Evolutionary conservation across 2,797 vertebrate genomes (phyloP).

Genomic region (Betta splendens): DNA sequence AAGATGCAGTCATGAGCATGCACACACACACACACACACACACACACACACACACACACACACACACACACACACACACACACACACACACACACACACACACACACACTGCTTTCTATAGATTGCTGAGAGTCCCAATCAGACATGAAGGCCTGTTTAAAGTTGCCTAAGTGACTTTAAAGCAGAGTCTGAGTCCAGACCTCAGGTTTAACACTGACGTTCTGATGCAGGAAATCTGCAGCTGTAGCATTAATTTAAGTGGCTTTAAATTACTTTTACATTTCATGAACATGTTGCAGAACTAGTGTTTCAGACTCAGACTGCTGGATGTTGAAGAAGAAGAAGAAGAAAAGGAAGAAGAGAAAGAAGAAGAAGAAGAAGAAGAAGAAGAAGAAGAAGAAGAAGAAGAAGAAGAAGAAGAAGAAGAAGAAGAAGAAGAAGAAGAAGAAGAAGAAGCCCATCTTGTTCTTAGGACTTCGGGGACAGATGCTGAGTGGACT

Average conservation of each 20-base stretch:
- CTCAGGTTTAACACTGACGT: slow-evolving; percentile 13
- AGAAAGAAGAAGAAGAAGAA: too few species aligned
- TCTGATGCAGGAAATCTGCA: slow-evolving; percentile 26
- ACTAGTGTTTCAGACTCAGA: too few species aligned
- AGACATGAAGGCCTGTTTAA: slow-evolving; percentile 84
- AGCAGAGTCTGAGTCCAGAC: slow-evolving; percentile 53
- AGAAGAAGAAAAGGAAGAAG: too few species aligned
- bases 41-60: slow-evolving; percentile 28
- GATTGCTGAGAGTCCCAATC: slow-evolving; percentile 84
- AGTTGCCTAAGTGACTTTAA: slow-evolving; percentile 75
- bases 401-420: too few species aligned
- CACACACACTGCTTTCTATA: slow-evolving; percentile 75
- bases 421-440: too few species aligned
- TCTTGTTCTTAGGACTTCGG: slow-evolving; percentile 39
- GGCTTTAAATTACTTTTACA: not conserved
- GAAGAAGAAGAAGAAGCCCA: slow-evolving; percentile 20
- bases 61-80: slow-evolving; percentile 29
- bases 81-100: slow-evolving; percentile 2
- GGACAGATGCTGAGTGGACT: slow-evolving; percentile 27
- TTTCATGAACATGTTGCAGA: too few species aligned
- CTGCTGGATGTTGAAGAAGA: too few species aligned
- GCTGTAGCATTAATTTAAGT: slow-evolving; percentile 26
- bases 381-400: too few species aligned
- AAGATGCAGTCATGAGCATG: slow-evolving; percentile 73
- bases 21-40: slow-evolving; percentile 24